Base-by-base conservation (phyloP, 1,140 invertebrate genomes). In the Drosophila leontia region DNA sequence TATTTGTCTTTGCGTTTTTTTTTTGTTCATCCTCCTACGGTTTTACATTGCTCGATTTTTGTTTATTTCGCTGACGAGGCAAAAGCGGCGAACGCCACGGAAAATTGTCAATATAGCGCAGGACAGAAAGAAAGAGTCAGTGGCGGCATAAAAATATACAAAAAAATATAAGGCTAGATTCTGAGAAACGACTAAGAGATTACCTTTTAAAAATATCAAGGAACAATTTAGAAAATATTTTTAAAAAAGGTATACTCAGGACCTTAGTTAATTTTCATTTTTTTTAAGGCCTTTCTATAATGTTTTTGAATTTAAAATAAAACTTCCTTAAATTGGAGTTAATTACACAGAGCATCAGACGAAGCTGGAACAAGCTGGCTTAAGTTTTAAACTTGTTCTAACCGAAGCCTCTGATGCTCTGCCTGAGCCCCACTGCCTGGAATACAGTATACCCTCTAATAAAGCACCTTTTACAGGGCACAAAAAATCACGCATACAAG, bases 61-160 rank as follows among this genome's bases (percentile, higher is more conserved):
- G 87, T 91, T 91, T 91, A 87, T 91, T 92, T 91, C 86, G 91
- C 91, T 92, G 91, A 92, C 88, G 77, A 83, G 65, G 86, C 84
- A 84, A 78, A 88, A 87, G 77, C 67, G 58, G 69, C 60, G 69
- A 77, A 78, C 70, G 67, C 78, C 87, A 75, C 75, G 80, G 80
- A 82, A 91, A 74, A 90, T 91, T 90, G 85, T 90, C 85, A 90
- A 90, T 90, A 90, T 60, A 77, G 65, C 55, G 70, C 45, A 51
- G 37, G 53, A 15, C 42, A 29, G 17, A 51, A 39, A 42, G 63
- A 61, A 51, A 32, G 58, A 65, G 37, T 34, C 57, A 34, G 39
- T 17, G 75, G 61, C 75, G 59, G 75, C 70, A 80, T 72, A 88
- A 83, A 83, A 78, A 65, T 26, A 59, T 57, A 57, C 41, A 35